Conservation (phyloP, 1,140 invertebrate genomes). For the Acyrthosiphon pisum region DNA sequence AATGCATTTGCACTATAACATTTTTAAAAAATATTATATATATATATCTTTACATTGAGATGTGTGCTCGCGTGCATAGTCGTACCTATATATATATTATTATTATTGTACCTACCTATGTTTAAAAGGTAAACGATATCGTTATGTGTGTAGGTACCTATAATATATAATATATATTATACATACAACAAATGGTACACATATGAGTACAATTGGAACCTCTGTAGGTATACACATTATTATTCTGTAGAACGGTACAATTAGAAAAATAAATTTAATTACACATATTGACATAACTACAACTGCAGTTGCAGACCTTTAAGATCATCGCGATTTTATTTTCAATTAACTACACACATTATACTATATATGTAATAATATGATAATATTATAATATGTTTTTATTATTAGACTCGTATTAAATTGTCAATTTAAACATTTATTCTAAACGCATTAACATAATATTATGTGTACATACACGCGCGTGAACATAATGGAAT, state of each 20-base stretch:
- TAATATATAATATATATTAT: neutral
- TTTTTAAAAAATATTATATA: neutral
- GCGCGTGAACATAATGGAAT: neutral
- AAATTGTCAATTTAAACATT: conserved; percentile 18
- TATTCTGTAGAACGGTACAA: neutral
- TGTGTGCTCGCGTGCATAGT: neutral
- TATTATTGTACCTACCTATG: neutral
- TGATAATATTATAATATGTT: neutral
- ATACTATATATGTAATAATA: too few species aligned
- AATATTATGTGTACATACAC: neutral
- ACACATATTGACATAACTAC: neutral
- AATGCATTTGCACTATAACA: conserved; percentile 38
- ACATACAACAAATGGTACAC: too few species aligned
- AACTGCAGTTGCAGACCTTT: neutral
- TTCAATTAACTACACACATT: neutral
- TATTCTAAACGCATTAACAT: neutral
- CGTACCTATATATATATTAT: too few species aligned
- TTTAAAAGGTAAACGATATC: neutral
- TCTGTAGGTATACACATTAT: neutral
- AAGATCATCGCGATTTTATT: neutral
- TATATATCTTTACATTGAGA: neutral
- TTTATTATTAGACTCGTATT: conserved; percentile 2
- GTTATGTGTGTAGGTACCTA: neutral
- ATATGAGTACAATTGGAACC: neutral
- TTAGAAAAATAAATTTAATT: conserved; percentile 12